A percentile compares a stretch with the other conserved stretches of the same genome.
Evolutionary conservation across 2,113 vertebrate species (phyloP).

Genomic region (Athene cunicularia): DNA sequence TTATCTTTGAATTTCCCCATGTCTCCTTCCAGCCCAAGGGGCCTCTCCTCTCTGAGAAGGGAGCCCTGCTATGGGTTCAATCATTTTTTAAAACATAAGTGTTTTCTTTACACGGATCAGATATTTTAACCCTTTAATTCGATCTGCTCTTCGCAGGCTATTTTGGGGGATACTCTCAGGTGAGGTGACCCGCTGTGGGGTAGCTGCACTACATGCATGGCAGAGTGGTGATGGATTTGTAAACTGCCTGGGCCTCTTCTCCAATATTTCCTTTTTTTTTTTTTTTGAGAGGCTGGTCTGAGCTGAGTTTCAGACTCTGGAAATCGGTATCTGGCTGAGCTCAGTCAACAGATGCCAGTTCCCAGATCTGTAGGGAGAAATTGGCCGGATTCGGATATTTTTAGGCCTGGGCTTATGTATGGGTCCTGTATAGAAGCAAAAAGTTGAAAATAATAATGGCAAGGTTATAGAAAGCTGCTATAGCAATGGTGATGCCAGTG

Average conservation of each 20-base stretch:
- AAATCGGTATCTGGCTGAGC: not conserved
- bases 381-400: not conserved
- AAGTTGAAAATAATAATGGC: not conserved
- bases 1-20: not conserved
- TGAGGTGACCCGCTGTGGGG: accelerated
- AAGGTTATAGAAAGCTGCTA: not conserved
- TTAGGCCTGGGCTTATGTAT: not conserved
- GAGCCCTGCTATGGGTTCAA: not conserved
- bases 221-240: not conserved
- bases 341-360: not conserved
- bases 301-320: not conserved
- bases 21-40: not conserved
- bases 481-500: not conserved
- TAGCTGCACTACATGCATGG: not conserved
- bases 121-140: not conserved
- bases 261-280: not conserved
- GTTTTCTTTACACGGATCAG: not conserved
- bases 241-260: not conserved
- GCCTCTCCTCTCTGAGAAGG: not conserved
- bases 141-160: not conserved
- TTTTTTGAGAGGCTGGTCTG: not conserved
- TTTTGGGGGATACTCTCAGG: not conserved
- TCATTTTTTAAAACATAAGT: accelerated
- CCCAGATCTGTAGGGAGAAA: not conserved
- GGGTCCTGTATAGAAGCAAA: not conserved